Base-by-base conservation (phyloP, 2,113 vertebrate species). In the Lepidothrix coronata region DNA sequence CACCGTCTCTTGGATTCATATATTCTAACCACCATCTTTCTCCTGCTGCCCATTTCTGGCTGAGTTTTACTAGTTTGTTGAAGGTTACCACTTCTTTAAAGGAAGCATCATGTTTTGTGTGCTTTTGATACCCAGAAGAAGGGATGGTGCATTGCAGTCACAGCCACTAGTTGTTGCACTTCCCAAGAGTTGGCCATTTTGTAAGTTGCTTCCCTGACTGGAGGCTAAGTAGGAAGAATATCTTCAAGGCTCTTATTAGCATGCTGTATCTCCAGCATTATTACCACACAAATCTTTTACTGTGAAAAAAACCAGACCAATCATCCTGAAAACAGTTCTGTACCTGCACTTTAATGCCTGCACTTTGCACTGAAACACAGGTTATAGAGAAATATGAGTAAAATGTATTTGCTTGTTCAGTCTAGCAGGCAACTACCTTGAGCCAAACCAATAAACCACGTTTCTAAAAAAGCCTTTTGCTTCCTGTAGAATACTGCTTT, bases 371-470 rank as follows among this genome's bases (percentile, higher is more conserved):
- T 76, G 67, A 49, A 88, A 70, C 37, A 55, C 2, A 28, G 20
- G 2, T 85, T 85, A 82, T 22, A 79, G 76, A 84, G 73, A 95
- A 96, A 57, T 25, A 61, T 30, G 61, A 72, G 33, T 62, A 84
- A 92, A 96, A 95, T 61, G 46, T 77, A 54, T 96, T 75, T 81
- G 68, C 87, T 92, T 92, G 83, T 68, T 93, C 4, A 2, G 57
- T 94, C 89, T 89, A 85, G 54, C 54, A 85, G 46, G n/a, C 73
- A 93, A 55, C 71, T 75, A 75, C 57, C 25, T 88, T 61, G 61
- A 92, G 80, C 84, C 89, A 93, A 95, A 79, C 70, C 89, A 89
- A 95, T 86, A 91, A 94, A 96, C 4, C 44, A 81, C 31, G 11
- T 74, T 84, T 96, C 90, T 76, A 39, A 15, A 70, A 94, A 91